Percentiles rank a stretch among this genome's conserved stretches.
Evolutionary conservation across 2,888 invertebrate species (phyloP).

Genomic region (Dryomyza anilis): DNA sequence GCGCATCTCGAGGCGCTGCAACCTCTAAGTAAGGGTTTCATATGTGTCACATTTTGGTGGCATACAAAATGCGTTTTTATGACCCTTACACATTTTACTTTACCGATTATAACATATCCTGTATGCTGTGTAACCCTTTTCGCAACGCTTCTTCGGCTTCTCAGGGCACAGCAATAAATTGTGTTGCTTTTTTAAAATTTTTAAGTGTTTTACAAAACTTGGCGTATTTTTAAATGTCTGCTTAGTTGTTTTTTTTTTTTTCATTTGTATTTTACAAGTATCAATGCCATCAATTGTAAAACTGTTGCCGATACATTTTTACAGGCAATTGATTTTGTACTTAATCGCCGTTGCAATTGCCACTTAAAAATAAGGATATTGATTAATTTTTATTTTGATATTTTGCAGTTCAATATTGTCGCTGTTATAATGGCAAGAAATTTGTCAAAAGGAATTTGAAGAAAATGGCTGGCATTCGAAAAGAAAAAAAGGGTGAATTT

Average conservation of each 20-base stretch:
- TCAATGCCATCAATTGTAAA: conserved; percentile 11
- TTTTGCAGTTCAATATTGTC: conserved; percentile 49
- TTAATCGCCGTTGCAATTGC: conserved; percentile 4
- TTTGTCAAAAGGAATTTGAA: too few relatives aligned
- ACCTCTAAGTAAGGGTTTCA: conserved; percentile 21
- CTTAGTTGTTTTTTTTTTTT: background rate
- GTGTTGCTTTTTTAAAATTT: conserved; percentile 12
- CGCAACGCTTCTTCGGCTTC: background rate
- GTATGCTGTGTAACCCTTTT: background rate
- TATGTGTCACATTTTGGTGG: conserved; percentile 18
- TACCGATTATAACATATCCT: background rate
- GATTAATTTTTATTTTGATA: conserved; percentile 55
- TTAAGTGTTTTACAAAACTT: conserved; percentile 12
- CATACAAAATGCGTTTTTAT: conserved; percentile 24
- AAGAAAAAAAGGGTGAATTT: too few relatives aligned
- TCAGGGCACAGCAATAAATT: conserved; percentile 1
- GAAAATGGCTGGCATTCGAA: too few relatives aligned
- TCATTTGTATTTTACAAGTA: background rate
- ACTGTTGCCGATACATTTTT: conserved; percentile 20
- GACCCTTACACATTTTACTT: background rate
- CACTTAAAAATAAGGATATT: conserved; percentile 33
- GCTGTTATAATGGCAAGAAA: too few relatives aligned
- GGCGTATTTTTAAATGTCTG: background rate
- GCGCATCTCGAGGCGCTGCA: background rate
- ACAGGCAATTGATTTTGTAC: conserved; percentile 7